Evolutionary conservation across 2,888 invertebrate genomes (phyloP).

Genomic region (Peribatodes rhomboidaria): DNA sequence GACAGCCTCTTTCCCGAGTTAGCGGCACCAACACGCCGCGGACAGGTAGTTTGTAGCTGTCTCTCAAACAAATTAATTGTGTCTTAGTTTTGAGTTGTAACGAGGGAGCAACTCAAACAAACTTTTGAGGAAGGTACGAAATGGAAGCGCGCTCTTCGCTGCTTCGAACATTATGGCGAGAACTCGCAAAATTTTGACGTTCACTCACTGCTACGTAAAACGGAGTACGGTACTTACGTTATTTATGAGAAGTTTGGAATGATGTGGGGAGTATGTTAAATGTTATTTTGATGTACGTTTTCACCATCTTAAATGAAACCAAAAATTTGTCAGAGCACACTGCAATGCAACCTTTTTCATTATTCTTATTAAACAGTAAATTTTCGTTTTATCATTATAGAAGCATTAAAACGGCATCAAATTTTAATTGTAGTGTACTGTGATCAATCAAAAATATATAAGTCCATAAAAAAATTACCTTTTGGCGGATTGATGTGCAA

Average conservation of each 20-base stretch:
- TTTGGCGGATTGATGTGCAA: constrained; percentile 98
- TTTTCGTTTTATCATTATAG: too few species aligned
- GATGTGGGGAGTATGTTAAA: constrained; percentile 41
- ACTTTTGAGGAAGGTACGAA: constrained; percentile 75
- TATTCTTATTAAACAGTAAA: neutral
- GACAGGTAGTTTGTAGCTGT: constrained; percentile 84
- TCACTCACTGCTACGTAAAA: constrained; percentile 35
- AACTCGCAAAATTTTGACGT: constrained; percentile 66
- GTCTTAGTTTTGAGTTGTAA: constrained; percentile 79
- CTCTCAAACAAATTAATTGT: constrained; percentile 84
- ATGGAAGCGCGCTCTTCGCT: constrained; percentile 61
- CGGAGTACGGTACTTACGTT: constrained; percentile 3
- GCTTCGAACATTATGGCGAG: constrained; percentile 62
- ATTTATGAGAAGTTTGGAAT: constrained; percentile 4
- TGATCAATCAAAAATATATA: neutral
- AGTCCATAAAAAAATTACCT: constrained; percentile 88
- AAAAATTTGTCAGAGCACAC: neutral
- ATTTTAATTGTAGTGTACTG: neutral
- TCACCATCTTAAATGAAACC: neutral
- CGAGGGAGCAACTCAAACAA: constrained; percentile 75
- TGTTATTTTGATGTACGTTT: neutral
- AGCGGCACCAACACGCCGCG: constrained; percentile 66
- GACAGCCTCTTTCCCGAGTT: constrained; percentile 77
- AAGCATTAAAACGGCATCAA: too few species aligned
- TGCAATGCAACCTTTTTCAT: neutral